These are phyloP conservation scores for Caenorhabditis drosophilae DNA, from an alignment of 2,888 invertebrate species.

Conservation along the genomic window DNA sequence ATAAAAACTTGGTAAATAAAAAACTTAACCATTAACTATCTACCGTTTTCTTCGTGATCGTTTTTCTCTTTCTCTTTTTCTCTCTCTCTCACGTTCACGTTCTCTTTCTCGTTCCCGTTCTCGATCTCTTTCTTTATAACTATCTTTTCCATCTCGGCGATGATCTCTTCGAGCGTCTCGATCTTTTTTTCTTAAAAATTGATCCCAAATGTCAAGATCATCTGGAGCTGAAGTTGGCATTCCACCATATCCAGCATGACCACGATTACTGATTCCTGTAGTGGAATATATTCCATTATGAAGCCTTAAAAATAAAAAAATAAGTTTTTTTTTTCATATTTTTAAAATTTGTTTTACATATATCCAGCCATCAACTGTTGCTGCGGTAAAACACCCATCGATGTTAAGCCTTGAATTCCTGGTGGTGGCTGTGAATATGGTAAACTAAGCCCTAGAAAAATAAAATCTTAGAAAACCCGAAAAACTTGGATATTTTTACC, in stretches of 20 bases:
- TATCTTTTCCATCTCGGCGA: constrained; percentile 12
- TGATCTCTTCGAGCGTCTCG: constrained; percentile 8
- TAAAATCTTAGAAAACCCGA: too few relatives aligned
- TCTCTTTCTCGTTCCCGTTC: constrained; percentile 9
- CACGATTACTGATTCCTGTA: constrained; percentile 2
- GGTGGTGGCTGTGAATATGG: background rate
- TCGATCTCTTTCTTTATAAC: constrained; percentile 2
- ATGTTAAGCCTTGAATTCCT: constrained; percentile 10
- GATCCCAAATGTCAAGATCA: constrained; percentile 29
- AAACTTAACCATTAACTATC: background rate
- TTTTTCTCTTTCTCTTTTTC: constrained; percentile 9
- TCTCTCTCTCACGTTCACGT: constrained; percentile 9
- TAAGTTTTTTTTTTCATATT: background rate
- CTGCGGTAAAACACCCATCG: constrained; percentile 5
- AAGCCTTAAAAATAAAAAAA: constrained; percentile 1
- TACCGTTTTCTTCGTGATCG: constrained; percentile 3
- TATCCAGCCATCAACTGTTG: constrained; percentile 1
- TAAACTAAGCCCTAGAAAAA: too few relatives aligned
- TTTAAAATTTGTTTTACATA: constrained; percentile 7
- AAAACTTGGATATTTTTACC: too few relatives aligned
- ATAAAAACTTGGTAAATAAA: background rate
- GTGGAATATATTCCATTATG: constrained; percentile 11
- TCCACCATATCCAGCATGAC: constrained; percentile 14
- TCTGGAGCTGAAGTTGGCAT: constrained; percentile 7
- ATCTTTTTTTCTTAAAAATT: constrained; percentile 31